These are phyloP conservation scores for Macrotis lagotis DNA, from an alignment of 2,113 vertebrate species.

Conservation along the genomic window DNA sequence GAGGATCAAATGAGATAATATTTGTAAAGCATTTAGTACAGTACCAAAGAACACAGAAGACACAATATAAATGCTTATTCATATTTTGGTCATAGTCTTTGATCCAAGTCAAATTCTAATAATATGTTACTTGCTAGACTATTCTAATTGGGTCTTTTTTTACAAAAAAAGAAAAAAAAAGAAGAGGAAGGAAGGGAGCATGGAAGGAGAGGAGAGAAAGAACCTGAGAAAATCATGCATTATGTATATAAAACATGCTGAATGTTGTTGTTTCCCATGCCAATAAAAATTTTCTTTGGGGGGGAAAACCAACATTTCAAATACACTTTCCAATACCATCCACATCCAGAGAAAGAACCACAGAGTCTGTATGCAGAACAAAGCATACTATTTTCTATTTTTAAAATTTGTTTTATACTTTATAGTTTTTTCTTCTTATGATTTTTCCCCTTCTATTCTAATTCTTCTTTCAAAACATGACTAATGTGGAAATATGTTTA, in stretches of 20 bases:
- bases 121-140: neutral
- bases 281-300: neutral
- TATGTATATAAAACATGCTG: neutral
- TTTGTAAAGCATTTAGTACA: neutral
- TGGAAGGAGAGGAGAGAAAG: neutral
- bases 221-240: neutral
- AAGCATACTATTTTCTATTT: too few relatives aligned
- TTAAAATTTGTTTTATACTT: too few relatives aligned
- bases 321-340: slow-evolving; percentile 46
- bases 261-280: slow-evolving; percentile 25
- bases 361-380: too few relatives aligned
- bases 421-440: too few relatives aligned
- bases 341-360: too few relatives aligned
- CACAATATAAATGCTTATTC: neutral
- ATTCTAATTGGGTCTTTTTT: neutral
- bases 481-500: too few relatives aligned
- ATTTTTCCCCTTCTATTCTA: too few relatives aligned
- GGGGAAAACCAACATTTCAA: slow-evolving; percentile 48
- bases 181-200: neutral
- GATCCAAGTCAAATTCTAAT: neutral
- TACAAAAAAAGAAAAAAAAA: neutral
- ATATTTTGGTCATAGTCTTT: neutral
- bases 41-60: neutral
- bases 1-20: neutral
- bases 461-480: too few relatives aligned